These are phyloP conservation scores for Athalia circularis DNA, from an alignment of 2,888 invertebrate genomes.

Conservation along the genomic window DNA sequence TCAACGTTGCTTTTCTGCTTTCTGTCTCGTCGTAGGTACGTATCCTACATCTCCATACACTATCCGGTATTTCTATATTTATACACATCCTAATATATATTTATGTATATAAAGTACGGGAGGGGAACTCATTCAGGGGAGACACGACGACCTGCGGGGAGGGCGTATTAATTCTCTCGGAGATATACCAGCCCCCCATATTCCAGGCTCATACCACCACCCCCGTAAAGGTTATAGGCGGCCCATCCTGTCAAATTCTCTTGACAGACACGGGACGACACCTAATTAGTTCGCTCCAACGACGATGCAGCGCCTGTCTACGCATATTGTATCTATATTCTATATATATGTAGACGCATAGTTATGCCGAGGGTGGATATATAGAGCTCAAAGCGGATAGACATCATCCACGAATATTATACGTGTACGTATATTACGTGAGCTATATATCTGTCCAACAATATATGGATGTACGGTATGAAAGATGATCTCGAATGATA, in stretches of 20 bases:
- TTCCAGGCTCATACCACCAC: slow-evolving; percentile 34
- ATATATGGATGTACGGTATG: too few species aligned
- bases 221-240: slow-evolving; percentile 19
- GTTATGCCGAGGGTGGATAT: neutral
- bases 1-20: slow-evolving; percentile 31
- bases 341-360: neutral
- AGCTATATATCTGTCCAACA: too few species aligned
- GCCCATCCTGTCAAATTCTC: slow-evolving; percentile 46
- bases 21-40: slow-evolving; percentile 35
- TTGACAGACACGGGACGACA: slow-evolving; percentile 48
- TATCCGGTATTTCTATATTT: slow-evolving; percentile 54
- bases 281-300: slow-evolving; percentile 43
- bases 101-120: neutral
- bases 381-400: neutral
- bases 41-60: neutral
- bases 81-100: slow-evolving; percentile 44
- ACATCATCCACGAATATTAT: neutral
- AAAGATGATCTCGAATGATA: too few species aligned
- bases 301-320: slow-evolving; percentile 21
- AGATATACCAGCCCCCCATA: slow-evolving; percentile 52
- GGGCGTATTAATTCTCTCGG: slow-evolving; percentile 54
- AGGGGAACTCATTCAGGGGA: too few species aligned
- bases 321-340: slow-evolving; percentile 11
- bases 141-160: neutral
- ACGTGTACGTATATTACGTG: too few species aligned